These are phyloP conservation scores for Xerus rutilus DNA, from an alignment of 2,797 vertebrate species.

Conservation along the genomic window DNA sequence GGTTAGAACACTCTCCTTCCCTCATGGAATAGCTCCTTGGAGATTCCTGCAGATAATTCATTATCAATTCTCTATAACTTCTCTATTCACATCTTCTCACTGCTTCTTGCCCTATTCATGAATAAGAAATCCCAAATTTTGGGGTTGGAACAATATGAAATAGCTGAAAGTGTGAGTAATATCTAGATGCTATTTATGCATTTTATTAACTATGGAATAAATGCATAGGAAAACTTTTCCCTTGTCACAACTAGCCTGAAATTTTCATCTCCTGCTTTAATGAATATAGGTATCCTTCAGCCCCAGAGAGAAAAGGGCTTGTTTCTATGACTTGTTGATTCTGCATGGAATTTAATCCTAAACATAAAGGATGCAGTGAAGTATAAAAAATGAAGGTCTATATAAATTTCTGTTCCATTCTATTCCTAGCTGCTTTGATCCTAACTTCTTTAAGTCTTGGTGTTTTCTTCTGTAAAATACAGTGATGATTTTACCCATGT, in stretches of 20 bases:
- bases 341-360: neutral
- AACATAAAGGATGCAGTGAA: neutral
- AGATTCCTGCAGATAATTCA: constrained; percentile 54
- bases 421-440: neutral
- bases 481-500: neutral
- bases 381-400: neutral
- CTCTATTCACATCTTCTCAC: neutral
- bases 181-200: neutral
- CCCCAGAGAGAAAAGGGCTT: neutral
- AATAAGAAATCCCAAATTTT: constrained; percentile 36
- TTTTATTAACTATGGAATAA: constrained; percentile 25
- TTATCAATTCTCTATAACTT: constrained; percentile 1
- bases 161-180: neutral
- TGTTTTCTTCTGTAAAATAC: constrained; percentile 21
- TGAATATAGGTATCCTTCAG: neutral
- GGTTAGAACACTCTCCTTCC: neutral
- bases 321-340: neutral
- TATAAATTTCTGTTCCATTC: neutral
- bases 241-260: neutral
- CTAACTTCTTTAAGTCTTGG: constrained; percentile 5
- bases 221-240: neutral
- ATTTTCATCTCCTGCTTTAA: constrained; percentile 5
- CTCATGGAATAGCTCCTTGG: neutral
- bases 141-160: neutral
- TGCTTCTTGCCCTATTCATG: neutral